A percentile compares a stretch with the other conserved stretches of the same genome.
phyloP scores from a whole-genome alignment of 2,888 invertebrate genomes.

The Polydrusus cervinus region DNA sequence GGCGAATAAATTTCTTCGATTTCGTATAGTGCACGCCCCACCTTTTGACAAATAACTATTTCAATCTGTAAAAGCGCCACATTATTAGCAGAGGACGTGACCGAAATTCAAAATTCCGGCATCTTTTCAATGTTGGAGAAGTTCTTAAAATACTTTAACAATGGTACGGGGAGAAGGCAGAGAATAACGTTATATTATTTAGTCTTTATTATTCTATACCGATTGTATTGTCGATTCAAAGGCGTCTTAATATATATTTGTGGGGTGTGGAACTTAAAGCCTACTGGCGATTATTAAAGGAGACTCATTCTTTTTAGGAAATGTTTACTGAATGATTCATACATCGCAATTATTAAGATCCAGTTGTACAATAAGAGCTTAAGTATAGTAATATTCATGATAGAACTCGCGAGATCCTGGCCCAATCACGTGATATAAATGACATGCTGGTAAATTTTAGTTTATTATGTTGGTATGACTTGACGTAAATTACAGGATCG shows the following conservation, averaged over 20 bases:
- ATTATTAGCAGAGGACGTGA: slow-evolving; percentile 27
- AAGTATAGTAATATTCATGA: too few relatives aligned
- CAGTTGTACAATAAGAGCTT: too few relatives aligned
- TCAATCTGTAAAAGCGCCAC: slow-evolving; percentile 21
- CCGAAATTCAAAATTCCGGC: slow-evolving; percentile 1
- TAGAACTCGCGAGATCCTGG: too few relatives aligned
- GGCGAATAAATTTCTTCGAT: slow-evolving; percentile 5
- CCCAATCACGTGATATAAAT: too few relatives aligned
- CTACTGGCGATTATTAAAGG: slow-evolving; percentile 5
- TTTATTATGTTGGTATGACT: too few relatives aligned
- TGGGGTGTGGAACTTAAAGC: slow-evolving; percentile 8
- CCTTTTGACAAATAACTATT: slow-evolving; percentile 23
- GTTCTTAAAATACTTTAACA: slow-evolving; percentile 20
- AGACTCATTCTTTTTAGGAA: neutral
- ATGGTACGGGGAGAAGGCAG: slow-evolving; percentile 6
- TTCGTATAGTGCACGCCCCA: slow-evolving; percentile 5
- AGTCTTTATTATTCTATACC: slow-evolving; percentile 22
- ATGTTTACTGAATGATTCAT: neutral
- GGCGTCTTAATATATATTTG: slow-evolving; percentile 13
- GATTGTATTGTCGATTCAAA: slow-evolving; percentile 20
- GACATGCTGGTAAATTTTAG: too few relatives aligned
- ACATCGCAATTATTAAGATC: neutral
- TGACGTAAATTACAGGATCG: too few relatives aligned
- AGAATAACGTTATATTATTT: slow-evolving; percentile 22
- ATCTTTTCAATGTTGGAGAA: slow-evolving; percentile 15